Conservation (phyloP, 2,888 invertebrate genomes). For the Drosophila nr. perissopoda region DNA sequence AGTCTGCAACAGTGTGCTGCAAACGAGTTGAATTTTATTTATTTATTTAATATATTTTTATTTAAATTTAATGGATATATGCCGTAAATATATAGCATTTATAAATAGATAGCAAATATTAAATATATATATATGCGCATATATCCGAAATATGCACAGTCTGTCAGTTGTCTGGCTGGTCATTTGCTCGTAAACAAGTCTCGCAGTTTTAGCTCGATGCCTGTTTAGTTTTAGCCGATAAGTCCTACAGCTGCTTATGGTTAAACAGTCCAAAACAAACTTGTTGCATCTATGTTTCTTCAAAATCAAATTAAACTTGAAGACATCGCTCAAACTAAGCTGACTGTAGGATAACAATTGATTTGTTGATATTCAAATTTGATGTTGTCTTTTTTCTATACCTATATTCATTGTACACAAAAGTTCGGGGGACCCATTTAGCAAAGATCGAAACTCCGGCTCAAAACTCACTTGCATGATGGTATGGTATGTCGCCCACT, state of each 20-base stretch:
- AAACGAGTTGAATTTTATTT: constrained; percentile 5
- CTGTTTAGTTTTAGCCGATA: neutral
- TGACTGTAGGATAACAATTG: neutral
- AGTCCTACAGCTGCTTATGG: neutral
- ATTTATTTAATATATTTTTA: neutral
- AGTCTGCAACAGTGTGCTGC: constrained; percentile 25
- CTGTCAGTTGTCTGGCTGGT: neutral
- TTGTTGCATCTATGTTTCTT: neutral
- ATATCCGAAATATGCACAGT: neutral
- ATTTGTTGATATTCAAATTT: neutral
- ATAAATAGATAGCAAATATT: neutral
- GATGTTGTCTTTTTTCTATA: no score
- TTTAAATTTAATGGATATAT: neutral
- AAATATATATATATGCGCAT: neutral
- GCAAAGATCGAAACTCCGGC: neutral
- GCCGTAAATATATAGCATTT: neutral
- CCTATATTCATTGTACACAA: no score
- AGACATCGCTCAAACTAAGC: neutral
- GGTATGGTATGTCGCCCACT: constrained; percentile 9
- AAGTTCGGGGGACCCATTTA: neutral
- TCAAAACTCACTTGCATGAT: neutral
- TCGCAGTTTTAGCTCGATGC: neutral
- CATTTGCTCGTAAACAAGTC: neutral
- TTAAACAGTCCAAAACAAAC: neutral
- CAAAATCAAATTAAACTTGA: neutral